Conservation (phyloP, 2,113 vertebrate genomes). For the Myrmecobius fasciatus region DNA sequence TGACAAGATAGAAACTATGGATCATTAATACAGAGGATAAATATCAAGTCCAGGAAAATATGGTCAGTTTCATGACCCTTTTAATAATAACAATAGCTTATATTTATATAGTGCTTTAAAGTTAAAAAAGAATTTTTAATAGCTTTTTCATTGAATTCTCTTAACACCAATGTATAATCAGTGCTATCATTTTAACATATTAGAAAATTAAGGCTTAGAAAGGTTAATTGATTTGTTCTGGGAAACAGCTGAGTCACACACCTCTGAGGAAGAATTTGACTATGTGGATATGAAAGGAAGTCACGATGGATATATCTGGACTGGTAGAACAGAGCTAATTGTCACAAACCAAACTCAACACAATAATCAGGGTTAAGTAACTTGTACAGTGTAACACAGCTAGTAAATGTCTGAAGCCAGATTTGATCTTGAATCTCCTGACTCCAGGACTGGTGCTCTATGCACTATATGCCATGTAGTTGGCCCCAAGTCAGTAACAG, state of each 20-base stretch:
- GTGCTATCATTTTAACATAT: neutral
- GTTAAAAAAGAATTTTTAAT: neutral
- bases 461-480: neutral
- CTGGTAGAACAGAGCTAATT: neutral
- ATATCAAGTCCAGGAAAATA: neutral
- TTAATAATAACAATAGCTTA: neutral
- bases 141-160: neutral
- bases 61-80: neutral
- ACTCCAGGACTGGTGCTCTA: neutral
- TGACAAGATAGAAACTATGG: neutral
- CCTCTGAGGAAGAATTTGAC: neutral
- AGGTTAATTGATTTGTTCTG: neutral
- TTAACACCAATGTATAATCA: neutral
- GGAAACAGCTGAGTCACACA: neutral
- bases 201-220: neutral
- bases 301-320: neutral
- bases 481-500: neutral
- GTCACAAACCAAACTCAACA: neutral
- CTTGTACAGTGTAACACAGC: neutral
- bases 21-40: neutral
- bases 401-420: neutral
- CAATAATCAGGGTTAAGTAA: neutral
- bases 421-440: neutral
- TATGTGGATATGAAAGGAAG: neutral
- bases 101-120: neutral